phyloP scores from a whole-genome alignment of 2,113 vertebrate genomes.

The Gracilinanus agilis region DNA sequence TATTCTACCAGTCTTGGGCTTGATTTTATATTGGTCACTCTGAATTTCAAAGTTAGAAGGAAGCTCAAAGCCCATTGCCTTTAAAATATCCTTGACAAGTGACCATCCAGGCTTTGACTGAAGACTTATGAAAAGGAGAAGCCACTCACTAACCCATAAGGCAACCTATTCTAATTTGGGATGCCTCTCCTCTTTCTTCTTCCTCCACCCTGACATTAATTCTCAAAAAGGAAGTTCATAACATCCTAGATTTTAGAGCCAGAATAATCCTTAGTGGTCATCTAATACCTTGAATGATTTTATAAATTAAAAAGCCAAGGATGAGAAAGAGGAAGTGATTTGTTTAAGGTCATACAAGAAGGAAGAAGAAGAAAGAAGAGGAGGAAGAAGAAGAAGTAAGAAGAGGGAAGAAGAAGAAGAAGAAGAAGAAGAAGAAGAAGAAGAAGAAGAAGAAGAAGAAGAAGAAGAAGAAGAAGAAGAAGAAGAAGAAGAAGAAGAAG shows the following conservation, averaged over 20 bases:
- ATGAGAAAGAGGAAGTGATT: neutral
- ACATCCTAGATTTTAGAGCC: neutral
- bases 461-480: no score
- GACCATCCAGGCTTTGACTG: neutral
- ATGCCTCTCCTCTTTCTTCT: neutral
- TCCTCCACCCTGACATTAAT: neutral
- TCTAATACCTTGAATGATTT: neutral
- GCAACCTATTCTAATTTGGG: neutral
- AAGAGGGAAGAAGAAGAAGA: no score
- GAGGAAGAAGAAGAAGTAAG: no score
- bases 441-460: no score
- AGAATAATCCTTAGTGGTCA: neutral
- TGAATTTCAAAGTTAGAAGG: neutral
- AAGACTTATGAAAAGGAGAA: neutral
- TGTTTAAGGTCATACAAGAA: neutral
- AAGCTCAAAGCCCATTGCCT: neutral
- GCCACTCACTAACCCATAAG: neutral
- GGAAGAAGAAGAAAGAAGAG: neutral
- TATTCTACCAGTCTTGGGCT: neutral
- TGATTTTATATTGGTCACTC: neutral
- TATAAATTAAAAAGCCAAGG: neutral
- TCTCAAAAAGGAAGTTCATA: neutral
- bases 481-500: no score
- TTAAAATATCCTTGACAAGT: neutral
- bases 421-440: no score